These are phyloP conservation scores for Apantesis nais DNA, from an alignment of 2,888 invertebrate genomes.

Conservation along the genomic window DNA sequence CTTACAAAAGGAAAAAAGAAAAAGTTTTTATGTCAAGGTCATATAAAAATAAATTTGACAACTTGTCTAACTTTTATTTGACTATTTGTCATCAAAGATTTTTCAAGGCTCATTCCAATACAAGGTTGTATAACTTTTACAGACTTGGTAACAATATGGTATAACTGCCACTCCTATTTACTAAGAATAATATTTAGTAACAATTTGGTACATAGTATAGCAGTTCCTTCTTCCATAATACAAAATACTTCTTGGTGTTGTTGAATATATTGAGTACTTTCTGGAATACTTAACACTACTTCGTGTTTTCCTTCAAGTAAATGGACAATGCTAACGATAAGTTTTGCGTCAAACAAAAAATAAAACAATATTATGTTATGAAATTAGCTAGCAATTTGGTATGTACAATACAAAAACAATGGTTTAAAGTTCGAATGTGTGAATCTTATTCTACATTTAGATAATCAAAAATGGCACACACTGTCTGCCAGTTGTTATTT, in stretches of 20 bases:
- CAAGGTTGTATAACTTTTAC: conserved; percentile 1
- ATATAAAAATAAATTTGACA: not conserved
- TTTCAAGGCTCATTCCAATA: not conserved
- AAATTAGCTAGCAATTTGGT: not conserved
- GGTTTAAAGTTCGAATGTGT: not conserved
- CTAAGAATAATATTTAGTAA: not conserved
- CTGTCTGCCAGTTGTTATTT: not conserved
- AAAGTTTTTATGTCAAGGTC: conserved; percentile 1
- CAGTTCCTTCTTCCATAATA: not conserved
- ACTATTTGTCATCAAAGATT: not conserved
- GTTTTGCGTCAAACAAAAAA: not conserved
- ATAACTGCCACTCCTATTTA: not conserved
- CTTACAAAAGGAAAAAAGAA: not conserved
- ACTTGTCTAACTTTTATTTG: not conserved
- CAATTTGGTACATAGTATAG: no score
- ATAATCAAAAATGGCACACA: conserved; percentile 11
- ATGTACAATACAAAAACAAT: not conserved
- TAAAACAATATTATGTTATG: not conserved
- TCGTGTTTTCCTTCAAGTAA: not conserved
- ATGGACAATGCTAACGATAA: no score
- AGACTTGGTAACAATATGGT: not conserved
- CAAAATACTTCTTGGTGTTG: not conserved
- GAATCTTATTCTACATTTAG: conserved; percentile 1
- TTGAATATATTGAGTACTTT: not conserved
- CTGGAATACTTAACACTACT: not conserved